Base-by-base conservation (phyloP, 1,140 invertebrate genomes). In the Battus philenor region DNA sequence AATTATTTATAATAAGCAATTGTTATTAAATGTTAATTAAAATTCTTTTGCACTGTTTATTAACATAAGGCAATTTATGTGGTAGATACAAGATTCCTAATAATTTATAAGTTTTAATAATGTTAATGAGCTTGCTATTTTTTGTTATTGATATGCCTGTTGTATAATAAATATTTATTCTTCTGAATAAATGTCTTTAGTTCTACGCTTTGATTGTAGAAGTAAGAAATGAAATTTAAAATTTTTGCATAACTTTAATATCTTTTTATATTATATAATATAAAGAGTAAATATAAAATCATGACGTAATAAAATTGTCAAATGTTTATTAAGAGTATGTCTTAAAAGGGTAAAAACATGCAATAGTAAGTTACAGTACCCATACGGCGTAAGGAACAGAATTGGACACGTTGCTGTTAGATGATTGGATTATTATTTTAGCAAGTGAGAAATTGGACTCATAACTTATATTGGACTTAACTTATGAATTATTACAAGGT, bases 101-200 rank as follows among this genome's bases (percentile, higher is more conserved):
- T 34, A 50, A 47, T 61, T 58, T 59, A 59, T 59, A 56, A 53
- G 52, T 46, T 38, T 52, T 45, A 46, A 54, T 54, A 36, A 48
- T 54, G 29, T 58, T 33, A 27, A 49, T 54, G 60, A 63, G 54
- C 54, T 58, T 66, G 43, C 36, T 41, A 16, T 55, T 39, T 57
- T 34, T 47, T 63, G 51, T 50, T 51, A 49, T 54, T 55, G 8
- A 41, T 41, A 41, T 41, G 38, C 38, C 22, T 61, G 63, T 65
- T 68, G 52, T 57, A 56, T 54, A 70, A 68, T 66, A 68, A 72
- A 64, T 60, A 56, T 60, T 60, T 61, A 54, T 54, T 54, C 36
- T 43, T 39, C n/a, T 29, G 13, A 9, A 12, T n/a, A 24, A 9
- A 26, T 36, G 9, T 2, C 12, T 38, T 38, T 12, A 11, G 10